Percentiles rank a stretch among this genome's conserved stretches.
Evolutionary conservation across 2,113 vertebrate species (phyloP).

Genomic region (Cavia aperea): DNA sequence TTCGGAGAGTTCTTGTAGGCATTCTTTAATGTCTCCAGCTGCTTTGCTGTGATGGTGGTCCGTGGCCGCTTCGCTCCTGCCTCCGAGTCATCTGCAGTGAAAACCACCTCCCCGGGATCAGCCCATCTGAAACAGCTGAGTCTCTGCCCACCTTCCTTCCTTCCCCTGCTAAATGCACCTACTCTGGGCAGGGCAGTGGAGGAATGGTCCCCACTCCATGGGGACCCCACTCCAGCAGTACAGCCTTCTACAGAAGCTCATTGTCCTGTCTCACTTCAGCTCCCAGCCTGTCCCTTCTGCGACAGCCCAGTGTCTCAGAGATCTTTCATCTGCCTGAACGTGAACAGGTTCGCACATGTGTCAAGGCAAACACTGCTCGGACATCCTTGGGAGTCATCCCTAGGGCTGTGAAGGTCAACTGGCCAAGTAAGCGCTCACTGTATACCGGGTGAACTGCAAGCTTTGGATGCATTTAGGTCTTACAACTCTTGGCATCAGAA

Average conservation of each 20-base stretch:
- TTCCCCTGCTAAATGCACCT: background rate
- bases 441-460: background rate
- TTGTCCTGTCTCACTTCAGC: too few species aligned
- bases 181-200: accelerated
- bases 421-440: background rate
- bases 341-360: accelerated
- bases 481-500: background rate
- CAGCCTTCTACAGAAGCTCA: background rate
- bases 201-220: accelerated
- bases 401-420: background rate
- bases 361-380: too few species aligned
- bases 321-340: background rate
- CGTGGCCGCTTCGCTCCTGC: constrained; percentile 94
- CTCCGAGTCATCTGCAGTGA: constrained; percentile 89
- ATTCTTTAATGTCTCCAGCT: constrained; percentile 97
- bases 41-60: constrained; percentile 98
- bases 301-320: background rate
- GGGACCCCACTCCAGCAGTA: accelerated
- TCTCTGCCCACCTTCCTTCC: background rate
- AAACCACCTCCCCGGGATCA: background rate
- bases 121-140: background rate
- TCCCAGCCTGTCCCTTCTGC: background rate
- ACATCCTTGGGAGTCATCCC: background rate
- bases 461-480: background rate
- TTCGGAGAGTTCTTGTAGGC: constrained; percentile 99